A percentile compares a stretch with the other conserved stretches of the same genome.
phyloP scores from a whole-genome alignment of 1,140 invertebrate genomes.

The Drosophila sp. region DNA sequence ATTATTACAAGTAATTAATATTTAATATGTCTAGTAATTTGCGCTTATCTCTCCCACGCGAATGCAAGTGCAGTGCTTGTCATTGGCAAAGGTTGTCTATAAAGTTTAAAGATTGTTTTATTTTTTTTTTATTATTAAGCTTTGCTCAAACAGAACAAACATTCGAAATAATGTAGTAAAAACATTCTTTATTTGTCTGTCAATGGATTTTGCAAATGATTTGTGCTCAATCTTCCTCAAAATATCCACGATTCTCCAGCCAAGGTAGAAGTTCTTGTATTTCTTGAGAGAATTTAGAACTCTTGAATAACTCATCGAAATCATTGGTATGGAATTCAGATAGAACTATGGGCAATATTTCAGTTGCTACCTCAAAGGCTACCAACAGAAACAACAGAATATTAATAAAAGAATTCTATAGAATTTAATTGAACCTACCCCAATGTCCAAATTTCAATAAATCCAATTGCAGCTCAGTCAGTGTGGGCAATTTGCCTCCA shows the following conservation, averaged over 20 bases:
- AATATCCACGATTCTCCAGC: conserved; percentile 65
- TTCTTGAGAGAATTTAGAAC: conserved; percentile 30
- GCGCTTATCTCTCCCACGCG: too few relatives aligned
- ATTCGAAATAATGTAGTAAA: too few relatives aligned
- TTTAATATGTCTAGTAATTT: too few relatives aligned
- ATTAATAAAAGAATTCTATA: not conserved
- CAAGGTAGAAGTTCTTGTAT: conserved; percentile 58
- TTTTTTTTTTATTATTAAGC: too few relatives aligned
- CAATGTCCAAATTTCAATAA: conserved; percentile 51
- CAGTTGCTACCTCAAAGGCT: conserved; percentile 52
- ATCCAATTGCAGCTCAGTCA: conserved; percentile 65
- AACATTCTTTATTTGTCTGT: not conserved
- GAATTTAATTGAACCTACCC: conserved; percentile 33
- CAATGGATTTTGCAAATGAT: too few relatives aligned
- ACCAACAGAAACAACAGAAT: not conserved
- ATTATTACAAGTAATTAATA: too few relatives aligned
- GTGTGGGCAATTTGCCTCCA: conserved; percentile 47
- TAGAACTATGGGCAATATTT: conserved; percentile 52
- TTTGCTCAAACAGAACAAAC: too few relatives aligned
- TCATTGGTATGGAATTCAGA: conserved; percentile 30
- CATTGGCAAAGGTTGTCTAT: too few relatives aligned
- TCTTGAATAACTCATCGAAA: conserved; percentile 46
- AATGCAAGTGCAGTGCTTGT: too few relatives aligned
- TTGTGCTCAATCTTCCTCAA: conserved; percentile 42
- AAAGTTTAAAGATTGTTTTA: too few relatives aligned